Conservation (phyloP, 2,797 vertebrate species). For the Acestrorhynchus altus region DNA sequence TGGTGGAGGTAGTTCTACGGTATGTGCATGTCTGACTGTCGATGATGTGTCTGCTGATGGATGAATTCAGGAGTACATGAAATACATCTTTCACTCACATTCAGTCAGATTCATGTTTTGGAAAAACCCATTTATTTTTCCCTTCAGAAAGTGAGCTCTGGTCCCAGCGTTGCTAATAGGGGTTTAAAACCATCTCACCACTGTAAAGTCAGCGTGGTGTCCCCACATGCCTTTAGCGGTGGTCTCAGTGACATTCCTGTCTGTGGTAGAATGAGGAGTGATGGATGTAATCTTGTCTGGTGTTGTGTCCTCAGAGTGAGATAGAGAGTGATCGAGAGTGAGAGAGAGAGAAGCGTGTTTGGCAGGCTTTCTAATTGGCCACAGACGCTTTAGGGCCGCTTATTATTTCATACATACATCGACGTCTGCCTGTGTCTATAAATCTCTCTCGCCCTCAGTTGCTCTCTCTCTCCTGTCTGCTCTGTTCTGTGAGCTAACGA, state of each 20-base stretch:
- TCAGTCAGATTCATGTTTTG: no score
- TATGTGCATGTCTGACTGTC: no score
- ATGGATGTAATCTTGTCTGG: neutral
- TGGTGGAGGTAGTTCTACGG: no score
- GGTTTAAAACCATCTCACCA: neutral
- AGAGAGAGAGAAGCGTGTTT: neutral
- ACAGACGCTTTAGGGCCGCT: slow-evolving; percentile 6
- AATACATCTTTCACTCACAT: no score
- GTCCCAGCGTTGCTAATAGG: no score
- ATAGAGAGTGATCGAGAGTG: neutral
- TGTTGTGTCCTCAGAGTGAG: neutral
- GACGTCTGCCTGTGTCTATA: neutral
- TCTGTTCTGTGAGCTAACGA: neutral
- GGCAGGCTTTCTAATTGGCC: neutral
- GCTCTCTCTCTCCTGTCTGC: neutral
- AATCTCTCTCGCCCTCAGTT: neutral
- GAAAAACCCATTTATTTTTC: no score
- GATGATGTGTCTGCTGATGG: no score
- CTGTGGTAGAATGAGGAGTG: neutral
- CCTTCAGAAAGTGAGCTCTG: no score
- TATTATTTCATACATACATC: slow-evolving; percentile 14
- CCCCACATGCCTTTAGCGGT: neutral
- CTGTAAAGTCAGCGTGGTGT: neutral
- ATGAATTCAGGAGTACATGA: no score
- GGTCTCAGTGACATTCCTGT: neutral